Base-by-base conservation (phyloP, 2,113 vertebrate genomes). In the Sebastes schlegelii region DNA sequence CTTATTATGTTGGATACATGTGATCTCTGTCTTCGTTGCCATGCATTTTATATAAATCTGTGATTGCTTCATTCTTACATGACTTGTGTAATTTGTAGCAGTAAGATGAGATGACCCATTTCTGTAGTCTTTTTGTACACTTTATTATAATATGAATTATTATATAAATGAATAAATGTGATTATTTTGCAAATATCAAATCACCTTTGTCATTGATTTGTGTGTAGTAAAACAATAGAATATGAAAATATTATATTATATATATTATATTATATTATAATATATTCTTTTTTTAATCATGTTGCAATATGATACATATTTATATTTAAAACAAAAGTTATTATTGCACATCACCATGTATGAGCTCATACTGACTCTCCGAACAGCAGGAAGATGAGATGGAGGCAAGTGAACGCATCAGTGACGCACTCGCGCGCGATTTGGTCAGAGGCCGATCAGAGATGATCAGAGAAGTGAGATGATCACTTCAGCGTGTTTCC, bases 141-240 rank as follows among this genome's bases (percentile, higher is more conserved):
- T 61, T 74, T 55, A 58, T 69, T 67, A 40, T 55, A 58, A 65
- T 46, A 26, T 63, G 13, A 49, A 46, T 67, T 70, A 60, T 75
- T 40, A 78, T 58, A 42, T 42, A 11, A 45, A 61, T 70, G 9
- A 58, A 79, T 78, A 68, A 43, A 79, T 64, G 12, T 5, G 0
- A 4, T 45, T 64, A 52, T 77, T 85, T 88, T 86, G 12, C 54
- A 77, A 74, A 45, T 66, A 58, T 70, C 2, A 67, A 52, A 17
- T 34, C 11, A 40, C 12, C 40, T 89, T 49, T 80, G 73, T 80
- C 14, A 65, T 23, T 26, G 1, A 42, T 45, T 55, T 85, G 23
- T 55, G n/a, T 78, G 19, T n/a, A 48, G 12, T 62, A 62, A 17
- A 40, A 3, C 13, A 40, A 62, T 62, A 19, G 6, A 26, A 60